phyloP scores from a whole-genome alignment of 2,113 vertebrate genomes.

The Nycticebus coucang region DNA sequence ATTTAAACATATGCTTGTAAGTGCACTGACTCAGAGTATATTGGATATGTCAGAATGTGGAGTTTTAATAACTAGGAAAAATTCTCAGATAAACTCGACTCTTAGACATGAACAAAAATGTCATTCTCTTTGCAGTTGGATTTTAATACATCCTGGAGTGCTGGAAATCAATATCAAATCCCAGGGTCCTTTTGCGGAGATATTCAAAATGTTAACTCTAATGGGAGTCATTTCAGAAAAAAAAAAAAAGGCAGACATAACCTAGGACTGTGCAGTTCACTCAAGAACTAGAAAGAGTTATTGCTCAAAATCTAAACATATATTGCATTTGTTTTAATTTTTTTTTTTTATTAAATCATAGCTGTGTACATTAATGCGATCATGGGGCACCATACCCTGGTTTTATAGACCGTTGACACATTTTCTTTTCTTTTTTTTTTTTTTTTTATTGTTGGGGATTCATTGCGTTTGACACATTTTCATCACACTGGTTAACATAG shows the following conservation, averaged over 20 bases:
- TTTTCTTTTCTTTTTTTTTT: too few relatives aligned
- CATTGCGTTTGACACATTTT: too few relatives aligned
- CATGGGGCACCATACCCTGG: too few relatives aligned
- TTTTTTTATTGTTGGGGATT: too few relatives aligned
- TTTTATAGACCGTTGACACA: too few relatives aligned
- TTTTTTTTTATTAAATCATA: too few relatives aligned
- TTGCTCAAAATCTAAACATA: slow-evolving; percentile 82
- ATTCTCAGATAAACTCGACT: slow-evolving; percentile 80
- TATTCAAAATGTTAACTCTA: slow-evolving; percentile 86
- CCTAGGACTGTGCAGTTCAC: slow-evolving; percentile 81
- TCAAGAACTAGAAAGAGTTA: slow-evolving; percentile 81
- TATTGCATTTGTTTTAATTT: slow-evolving; percentile 82
- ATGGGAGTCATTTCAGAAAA: slow-evolving; percentile 72
- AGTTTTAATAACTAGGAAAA: slow-evolving; percentile 82
- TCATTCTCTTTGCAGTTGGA: slow-evolving; percentile 81
- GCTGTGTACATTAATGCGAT: too few relatives aligned
- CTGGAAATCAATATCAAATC: slow-evolving; percentile 86
- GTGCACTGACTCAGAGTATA: slow-evolving; percentile 55
- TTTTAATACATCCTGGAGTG: slow-evolving; percentile 84
- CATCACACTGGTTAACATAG: too few relatives aligned
- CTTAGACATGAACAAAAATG: slow-evolving; percentile 84
- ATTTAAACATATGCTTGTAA: slow-evolving; percentile 76
- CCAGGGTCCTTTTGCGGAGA: slow-evolving; percentile 83
- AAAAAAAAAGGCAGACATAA: slow-evolving; percentile 75
- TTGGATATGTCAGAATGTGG: slow-evolving; percentile 72